phyloP scores from a whole-genome alignment of 2,888 invertebrate genomes.

The Idaea aversata region DNA sequence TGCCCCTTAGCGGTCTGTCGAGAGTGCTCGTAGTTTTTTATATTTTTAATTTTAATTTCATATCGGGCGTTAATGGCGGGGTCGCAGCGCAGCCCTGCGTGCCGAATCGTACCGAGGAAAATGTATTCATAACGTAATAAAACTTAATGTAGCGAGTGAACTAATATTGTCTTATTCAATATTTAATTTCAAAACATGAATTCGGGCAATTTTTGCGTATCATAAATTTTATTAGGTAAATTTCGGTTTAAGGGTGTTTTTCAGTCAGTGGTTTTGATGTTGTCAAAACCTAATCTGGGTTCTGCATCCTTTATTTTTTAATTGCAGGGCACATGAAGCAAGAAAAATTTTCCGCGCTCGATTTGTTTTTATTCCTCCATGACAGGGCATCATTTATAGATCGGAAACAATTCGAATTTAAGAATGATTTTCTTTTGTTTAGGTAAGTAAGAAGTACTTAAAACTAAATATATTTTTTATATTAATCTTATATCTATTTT shows the following conservation, averaged over 20 bases:
- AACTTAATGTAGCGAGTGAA: conserved; percentile 79
- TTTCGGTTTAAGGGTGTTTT: conserved; percentile 30
- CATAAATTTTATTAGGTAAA: conserved; percentile 62
- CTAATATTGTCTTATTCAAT: conserved; percentile 80
- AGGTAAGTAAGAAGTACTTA: no score
- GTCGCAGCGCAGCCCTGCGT: conserved; percentile 77
- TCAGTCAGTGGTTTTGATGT: conserved; percentile 13
- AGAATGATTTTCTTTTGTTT: no score
- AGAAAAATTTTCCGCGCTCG: no score
- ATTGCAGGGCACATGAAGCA: no score
- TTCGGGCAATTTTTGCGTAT: conserved; percentile 66
- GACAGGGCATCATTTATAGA: no score
- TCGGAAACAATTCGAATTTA: no score
- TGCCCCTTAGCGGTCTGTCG: conserved; percentile 77
- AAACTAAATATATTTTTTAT: no score
- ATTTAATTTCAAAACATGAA: conserved; percentile 73
- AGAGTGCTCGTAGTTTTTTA: conserved; percentile 74
- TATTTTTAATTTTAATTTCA: conserved; percentile 81
- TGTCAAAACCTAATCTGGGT: not conserved
- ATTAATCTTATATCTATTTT: no score
- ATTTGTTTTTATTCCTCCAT: no score
- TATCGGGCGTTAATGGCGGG: conserved; percentile 77
- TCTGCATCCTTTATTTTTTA: no score
- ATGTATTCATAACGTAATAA: conserved; percentile 77
- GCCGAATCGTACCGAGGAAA: conserved; percentile 69